Base-by-base conservation (phyloP, 2,888 invertebrate genomes). In the Chymomyza amoena region DNA sequence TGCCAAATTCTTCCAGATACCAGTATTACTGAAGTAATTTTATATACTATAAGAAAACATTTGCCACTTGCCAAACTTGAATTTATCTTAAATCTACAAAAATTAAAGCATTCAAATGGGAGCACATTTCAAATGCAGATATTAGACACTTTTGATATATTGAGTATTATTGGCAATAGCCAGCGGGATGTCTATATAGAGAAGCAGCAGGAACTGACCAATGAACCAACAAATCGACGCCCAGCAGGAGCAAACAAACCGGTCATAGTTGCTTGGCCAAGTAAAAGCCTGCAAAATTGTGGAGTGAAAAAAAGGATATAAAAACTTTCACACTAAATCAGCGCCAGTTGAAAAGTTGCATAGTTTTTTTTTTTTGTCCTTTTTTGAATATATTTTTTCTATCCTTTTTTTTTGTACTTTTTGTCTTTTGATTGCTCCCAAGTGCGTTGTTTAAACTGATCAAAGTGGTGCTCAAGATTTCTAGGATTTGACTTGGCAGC, bases 321-420 rank as follows among this genome's bases (percentile, higher is more conserved):
- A 36, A 81, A 84, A 84, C 80, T 84, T 84, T 86, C 74, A 81
- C 88, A 84, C 88, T 84, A 84, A 84, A 84, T 84, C 88, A 84
- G 84, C 70, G 77, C 61, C 85, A 85, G 80, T 69, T 68, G 71
- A 64, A 74, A 68, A 75, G 79, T 77, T 82, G 73, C 73, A 77
- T 73, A 80, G 75, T 72, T 81, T 75, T 60, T 66, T 66, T 51
- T 69, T 66, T 32, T 39, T 54, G 68, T 50, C 66, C 61, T 32
- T 61, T 66, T 25, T 56, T 57, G 25, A n/a, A 66, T 65, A 32
- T 32, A 32, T 32, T 60, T 66, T 66, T 69, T 61, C 59, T 7
- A 32, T 1, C 9, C 32, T 32, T 32, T 25, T 68, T 63, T 63
- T 66, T 68, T 69, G 62, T 56, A 63, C 39, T 50, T 64, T 51